These are phyloP conservation scores for Heterochromis multidens DNA, from an alignment of 2,113 vertebrate genomes.

Conservation along the genomic window DNA sequence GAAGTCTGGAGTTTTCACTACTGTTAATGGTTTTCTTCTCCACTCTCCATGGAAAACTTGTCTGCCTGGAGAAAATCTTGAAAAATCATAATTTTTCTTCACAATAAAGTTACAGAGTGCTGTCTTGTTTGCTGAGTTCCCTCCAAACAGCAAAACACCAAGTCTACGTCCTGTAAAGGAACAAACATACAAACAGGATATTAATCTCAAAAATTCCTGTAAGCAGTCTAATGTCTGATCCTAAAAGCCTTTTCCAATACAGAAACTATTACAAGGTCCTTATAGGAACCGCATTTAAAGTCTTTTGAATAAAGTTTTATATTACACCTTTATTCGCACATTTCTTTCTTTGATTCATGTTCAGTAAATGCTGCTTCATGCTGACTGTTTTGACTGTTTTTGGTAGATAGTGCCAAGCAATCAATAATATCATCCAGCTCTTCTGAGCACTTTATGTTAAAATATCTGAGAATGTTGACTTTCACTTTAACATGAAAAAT, in stretches of 20 bases:
- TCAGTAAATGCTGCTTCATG: background rate
- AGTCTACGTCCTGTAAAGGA: background rate
- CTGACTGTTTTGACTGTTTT: no score
- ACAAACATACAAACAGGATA: background rate
- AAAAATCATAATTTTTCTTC: fast-evolving
- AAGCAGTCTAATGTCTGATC: background rate
- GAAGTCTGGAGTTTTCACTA: background rate
- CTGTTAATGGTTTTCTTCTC: background rate
- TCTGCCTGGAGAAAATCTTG: fast-evolving
- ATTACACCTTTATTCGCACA: no score
- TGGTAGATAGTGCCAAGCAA: background rate
- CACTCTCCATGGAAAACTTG: background rate
- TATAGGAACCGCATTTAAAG: no score
- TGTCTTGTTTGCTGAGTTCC: background rate
- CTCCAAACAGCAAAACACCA: background rate
- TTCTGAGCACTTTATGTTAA: background rate
- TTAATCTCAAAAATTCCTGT: background rate
- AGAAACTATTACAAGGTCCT: no score
- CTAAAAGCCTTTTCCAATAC: background rate
- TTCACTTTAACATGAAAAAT: no score
- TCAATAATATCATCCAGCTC: no score
- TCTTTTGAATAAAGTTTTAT: no score
- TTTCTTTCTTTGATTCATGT: background rate
- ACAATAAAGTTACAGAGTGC: background rate
- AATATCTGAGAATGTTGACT: background rate